These are phyloP conservation scores for Heliornis fulica DNA, from an alignment of 2,113 vertebrate genomes.

Conservation along the genomic window DNA sequence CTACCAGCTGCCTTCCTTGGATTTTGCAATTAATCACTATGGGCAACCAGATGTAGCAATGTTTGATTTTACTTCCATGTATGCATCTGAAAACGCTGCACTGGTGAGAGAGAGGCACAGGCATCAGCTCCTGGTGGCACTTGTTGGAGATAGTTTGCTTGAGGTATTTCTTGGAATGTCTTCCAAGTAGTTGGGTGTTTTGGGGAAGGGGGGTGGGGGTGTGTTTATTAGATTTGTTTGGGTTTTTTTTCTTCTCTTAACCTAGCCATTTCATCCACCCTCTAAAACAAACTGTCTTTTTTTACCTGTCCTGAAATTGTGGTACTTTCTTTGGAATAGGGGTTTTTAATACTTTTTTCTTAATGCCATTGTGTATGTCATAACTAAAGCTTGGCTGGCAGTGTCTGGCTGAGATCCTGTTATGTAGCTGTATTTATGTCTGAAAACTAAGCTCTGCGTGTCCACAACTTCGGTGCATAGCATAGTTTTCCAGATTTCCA, in stretches of 20 bases:
- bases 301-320: background rate
- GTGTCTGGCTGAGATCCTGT: background rate
- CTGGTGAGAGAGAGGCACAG: slow-evolving; percentile 88
- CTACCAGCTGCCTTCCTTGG: slow-evolving; percentile 93
- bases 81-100: slow-evolving; percentile 93
- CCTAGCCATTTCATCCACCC: background rate
- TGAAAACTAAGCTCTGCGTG: background rate
- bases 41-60: slow-evolving; percentile 94
- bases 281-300: background rate
- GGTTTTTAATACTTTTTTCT: background rate
- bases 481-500: background rate
- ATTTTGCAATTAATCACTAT: slow-evolving; percentile 93
- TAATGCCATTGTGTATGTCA: background rate
- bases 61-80: slow-evolving; percentile 99
- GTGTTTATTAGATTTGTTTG: too few species aligned
- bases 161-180: slow-evolving; percentile 79
- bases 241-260: background rate
- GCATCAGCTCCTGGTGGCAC: slow-evolving; percentile 88
- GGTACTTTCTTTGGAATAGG: background rate
- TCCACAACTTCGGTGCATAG: background rate
- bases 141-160: slow-evolving; percentile 94
- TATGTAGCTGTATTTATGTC: background rate
- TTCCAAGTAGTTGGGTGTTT: background rate
- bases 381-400: background rate
- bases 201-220: too few species aligned